These are phyloP conservation scores for Heliopora coerulea DNA, from an alignment of 92 coral and sea anemone genomes.

Conservation along the genomic window DNA sequence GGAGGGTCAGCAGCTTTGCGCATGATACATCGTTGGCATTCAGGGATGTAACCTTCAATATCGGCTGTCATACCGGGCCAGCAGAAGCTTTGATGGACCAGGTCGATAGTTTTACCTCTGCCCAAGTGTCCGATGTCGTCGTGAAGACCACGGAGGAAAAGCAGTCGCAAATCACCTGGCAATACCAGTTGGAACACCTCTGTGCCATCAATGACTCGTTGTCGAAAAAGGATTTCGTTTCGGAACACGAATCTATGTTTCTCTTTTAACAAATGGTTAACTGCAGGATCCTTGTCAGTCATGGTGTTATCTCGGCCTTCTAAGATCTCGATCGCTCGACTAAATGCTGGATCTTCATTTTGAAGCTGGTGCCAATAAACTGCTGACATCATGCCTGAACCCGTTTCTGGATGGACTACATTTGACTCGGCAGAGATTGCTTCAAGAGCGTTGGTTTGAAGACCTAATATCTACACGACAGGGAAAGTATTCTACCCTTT, in stretches of 20 bases:
- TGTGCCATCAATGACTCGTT: constrained; percentile 28
- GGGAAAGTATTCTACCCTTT: constrained; percentile 28
- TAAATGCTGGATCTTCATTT: constrained; percentile 21
- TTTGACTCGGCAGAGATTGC: constrained; percentile 15
- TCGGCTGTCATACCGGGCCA: too few species aligned
- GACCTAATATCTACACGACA: constrained; percentile 42
- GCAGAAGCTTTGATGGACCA: too few species aligned
- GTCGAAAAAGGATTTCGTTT: constrained; percentile 29
- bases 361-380: constrained; percentile 36
- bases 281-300: not conserved
- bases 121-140: constrained; percentile 38
- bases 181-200: constrained; percentile 41
- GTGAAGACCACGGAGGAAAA: constrained; percentile 35
- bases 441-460: constrained; percentile 15
- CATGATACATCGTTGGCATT: constrained; percentile 37
- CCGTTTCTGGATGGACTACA: not conserved
- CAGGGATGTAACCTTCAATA: constrained; percentile 7
- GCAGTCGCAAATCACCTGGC: constrained; percentile 10
- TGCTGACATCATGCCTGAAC: too few species aligned
- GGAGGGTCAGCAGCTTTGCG: constrained; percentile 39
- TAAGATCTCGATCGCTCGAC: constrained; percentile 37
- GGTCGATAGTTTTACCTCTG: too few species aligned
- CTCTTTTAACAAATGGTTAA: not conserved
- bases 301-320: not conserved
- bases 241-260: constrained; percentile 10